Conservation (phyloP, 30 jellyfish, hydroid and myxozoan species). For the Hydractinia echinata region DNA sequence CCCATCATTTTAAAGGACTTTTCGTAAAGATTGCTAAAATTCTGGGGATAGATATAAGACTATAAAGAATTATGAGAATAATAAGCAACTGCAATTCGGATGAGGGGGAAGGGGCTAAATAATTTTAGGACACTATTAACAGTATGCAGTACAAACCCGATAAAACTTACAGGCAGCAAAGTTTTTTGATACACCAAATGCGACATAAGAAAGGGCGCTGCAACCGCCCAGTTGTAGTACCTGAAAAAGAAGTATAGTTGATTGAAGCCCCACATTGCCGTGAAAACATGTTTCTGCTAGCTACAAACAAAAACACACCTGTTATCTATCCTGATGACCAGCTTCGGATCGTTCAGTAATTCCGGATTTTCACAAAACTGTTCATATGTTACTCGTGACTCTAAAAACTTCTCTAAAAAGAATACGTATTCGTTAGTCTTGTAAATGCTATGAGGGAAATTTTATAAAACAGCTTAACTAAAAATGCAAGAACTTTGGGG, state of each 20-base stretch:
- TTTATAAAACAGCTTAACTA: too few species aligned
- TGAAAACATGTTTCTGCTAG: neutral
- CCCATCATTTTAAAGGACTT: too few species aligned
- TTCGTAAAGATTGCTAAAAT: too few species aligned
- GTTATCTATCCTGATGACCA: constrained; percentile 73
- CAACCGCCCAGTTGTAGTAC: constrained; percentile 95
- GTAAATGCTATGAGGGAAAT: too few species aligned
- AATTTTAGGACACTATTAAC: too few species aligned
- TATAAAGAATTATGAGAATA: too few species aligned
- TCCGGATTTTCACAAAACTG: constrained; percentile 71
- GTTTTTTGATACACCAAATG: constrained; percentile 61
- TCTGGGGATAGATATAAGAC: too few species aligned
- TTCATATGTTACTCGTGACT: constrained; percentile 55
- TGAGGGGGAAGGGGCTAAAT: neutral
- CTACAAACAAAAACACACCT: constrained; percentile 28
- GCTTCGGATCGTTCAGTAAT: constrained; percentile 66
- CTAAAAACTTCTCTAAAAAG: constrained; percentile 66
- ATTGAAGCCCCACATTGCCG: neutral
- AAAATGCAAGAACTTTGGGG: too few species aligned
- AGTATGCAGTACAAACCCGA: neutral
- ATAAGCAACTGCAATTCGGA: too few species aligned
- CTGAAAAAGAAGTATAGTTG: constrained; percentile 27
- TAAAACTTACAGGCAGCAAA: constrained; percentile 51
- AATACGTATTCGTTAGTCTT: neutral
- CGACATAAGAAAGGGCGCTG: constrained; percentile 89